Conservation (phyloP, 1,140 invertebrate genomes). For the Camponotus pennsylvanicus region DNA sequence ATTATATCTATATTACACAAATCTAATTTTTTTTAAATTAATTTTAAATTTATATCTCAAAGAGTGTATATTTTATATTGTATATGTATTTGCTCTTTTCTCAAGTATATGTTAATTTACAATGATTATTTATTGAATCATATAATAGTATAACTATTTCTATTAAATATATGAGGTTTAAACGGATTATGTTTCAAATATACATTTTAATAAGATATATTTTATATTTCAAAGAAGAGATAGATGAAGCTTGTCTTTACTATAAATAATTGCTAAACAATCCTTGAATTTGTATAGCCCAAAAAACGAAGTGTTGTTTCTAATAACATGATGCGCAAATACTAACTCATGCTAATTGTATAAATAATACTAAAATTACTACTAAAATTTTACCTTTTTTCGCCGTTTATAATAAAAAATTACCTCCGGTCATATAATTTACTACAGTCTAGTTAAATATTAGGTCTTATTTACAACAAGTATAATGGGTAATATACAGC, state of each 20-base stretch:
- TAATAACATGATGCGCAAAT: not conserved
- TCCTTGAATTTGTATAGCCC: not conserved
- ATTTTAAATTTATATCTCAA: too few species aligned
- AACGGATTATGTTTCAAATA: not conserved
- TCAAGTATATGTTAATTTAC: not conserved
- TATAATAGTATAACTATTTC: not conserved
- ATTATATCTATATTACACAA: too few species aligned
- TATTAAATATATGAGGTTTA: conserved; percentile 13
- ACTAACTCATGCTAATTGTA: not conserved
- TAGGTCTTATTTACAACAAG: not conserved
- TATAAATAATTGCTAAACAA: not conserved
- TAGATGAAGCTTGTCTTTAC: not conserved
- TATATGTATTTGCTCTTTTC: not conserved
- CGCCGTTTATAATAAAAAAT: not conserved
- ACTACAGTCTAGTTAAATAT: conserved; percentile 21
- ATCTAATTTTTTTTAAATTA: too few species aligned
- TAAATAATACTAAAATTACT: not conserved
- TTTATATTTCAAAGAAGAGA: conserved; percentile 3
- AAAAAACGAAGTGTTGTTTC: not conserved
- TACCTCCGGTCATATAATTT: not conserved
- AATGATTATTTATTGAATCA: not conserved
- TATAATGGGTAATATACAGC: not conserved
- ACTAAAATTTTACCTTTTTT: not conserved
- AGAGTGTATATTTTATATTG: too few species aligned
- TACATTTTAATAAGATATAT: not conserved